Base-by-base conservation (phyloP, 1,140 invertebrate genomes). In the Coelopa frigida region DNA sequence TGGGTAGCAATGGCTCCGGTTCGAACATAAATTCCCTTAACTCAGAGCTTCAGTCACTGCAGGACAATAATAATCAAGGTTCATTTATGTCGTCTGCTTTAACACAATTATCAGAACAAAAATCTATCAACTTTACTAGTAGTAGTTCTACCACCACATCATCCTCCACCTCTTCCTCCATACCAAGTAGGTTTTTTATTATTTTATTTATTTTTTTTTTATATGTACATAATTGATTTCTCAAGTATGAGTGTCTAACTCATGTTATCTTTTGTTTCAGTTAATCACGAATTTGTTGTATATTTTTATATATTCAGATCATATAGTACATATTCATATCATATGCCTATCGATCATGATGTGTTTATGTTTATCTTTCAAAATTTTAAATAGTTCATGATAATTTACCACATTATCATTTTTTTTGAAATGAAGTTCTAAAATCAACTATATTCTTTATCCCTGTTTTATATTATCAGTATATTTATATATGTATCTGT, bases 51-150 rank as follows among this genome's bases (percentile, higher is more conserved):
- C 49, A 47, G 40, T 51, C 45, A 51, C 49, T 47, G 36, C 57
- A 57, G 62, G 62, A 66, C 44, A 62, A 52, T 59, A 59, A 53
- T 58, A 64, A 54, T 57, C 59, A 68, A 68, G 61, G 64, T 65
- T 68, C 50, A 55, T 61, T 68, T 59, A 61, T 65, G 49, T 54
- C 51, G 53, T 52, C 46, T 48, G 48, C 50, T 49, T 49, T 44
- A 36, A 46, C 40, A 44, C 50, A 49, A 48, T 48, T 51, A 31
- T 40, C 44, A 32, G 46, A n/a, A n/a, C n/a, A n/a, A n/a, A n/a
- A n/a, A n/a, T n/a, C n/a, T n/a, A n/a, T n/a, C 20, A 18, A 35
- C 33, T 29, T n/a, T n/a, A 29, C 27, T 29, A n/a, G n/a, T 29
- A 29, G 7, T 29, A 35, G 29, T 20, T 33, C 42, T 44, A 14